phyloP scores from a whole-genome alignment of 2,888 invertebrate genomes.

The Blera fallax region DNA sequence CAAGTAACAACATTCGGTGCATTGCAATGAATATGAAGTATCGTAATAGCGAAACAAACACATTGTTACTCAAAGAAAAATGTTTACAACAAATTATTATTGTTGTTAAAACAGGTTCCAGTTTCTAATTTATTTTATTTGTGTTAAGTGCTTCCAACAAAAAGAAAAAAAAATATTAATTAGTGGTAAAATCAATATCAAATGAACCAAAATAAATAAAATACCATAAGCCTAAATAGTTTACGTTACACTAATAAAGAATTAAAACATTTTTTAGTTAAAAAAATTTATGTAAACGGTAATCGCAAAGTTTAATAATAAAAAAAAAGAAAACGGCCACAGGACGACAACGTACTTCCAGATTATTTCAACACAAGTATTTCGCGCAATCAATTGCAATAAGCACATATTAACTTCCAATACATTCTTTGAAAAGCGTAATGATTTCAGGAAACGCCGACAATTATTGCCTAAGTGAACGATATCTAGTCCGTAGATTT shows the following conservation, averaged over 20 bases:
- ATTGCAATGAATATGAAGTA: slow-evolving; percentile 65
- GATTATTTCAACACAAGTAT: background rate
- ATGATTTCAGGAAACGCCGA: slow-evolving; percentile 67
- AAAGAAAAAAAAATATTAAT: no score
- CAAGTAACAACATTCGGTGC: slow-evolving; percentile 7
- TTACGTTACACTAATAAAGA: background rate
- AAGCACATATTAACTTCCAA: slow-evolving; percentile 20
- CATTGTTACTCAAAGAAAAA: slow-evolving; percentile 54
- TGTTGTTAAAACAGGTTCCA: slow-evolving; percentile 57
- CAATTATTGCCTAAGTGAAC: slow-evolving; percentile 49
- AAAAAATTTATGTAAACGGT: background rate
- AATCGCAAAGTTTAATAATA: background rate
- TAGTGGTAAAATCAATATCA: background rate
- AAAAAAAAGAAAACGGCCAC: background rate
- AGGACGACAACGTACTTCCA: background rate
- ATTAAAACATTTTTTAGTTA: background rate
- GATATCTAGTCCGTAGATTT: slow-evolving; percentile 50
- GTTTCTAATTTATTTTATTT: slow-evolving; percentile 40
- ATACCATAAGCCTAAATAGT: background rate
- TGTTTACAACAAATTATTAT: slow-evolving; percentile 56
- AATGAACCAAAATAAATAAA: background rate
- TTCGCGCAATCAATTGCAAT: background rate
- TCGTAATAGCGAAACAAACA: slow-evolving; percentile 30
- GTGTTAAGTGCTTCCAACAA: background rate
- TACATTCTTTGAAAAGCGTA: slow-evolving; percentile 61